phyloP scores from a whole-genome alignment of 2,797 vertebrate genomes.

The Sebastes taczanowskii region DNA sequence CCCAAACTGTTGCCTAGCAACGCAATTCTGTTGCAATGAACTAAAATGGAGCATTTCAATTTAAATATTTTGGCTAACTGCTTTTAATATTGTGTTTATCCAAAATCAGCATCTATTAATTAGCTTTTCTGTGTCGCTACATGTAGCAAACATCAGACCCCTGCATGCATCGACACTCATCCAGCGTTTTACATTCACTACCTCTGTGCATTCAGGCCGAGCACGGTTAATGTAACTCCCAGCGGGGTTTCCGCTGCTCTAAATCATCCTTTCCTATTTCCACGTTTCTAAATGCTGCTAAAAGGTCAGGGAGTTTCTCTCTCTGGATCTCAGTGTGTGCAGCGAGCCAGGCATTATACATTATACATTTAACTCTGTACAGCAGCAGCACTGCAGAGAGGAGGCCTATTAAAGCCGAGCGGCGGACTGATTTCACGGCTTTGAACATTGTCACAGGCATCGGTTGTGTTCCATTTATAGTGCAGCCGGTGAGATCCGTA shows the following conservation, averaged over 20 bases:
- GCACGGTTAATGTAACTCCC: conserved; percentile 24
- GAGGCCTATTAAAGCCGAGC: conserved; percentile 35
- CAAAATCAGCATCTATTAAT: background rate
- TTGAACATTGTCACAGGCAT: conserved; percentile 33
- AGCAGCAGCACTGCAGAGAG: conserved; percentile 1
- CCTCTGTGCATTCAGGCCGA: background rate
- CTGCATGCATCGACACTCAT: background rate
- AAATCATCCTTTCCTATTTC: conserved; percentile 46
- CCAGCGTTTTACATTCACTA: background rate
- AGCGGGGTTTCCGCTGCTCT: conserved; percentile 33
- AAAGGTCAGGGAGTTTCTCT: conserved; percentile 59
- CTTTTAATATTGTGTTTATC: background rate
- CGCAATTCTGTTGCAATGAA: too few relatives aligned
- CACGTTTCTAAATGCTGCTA: conserved; percentile 46
- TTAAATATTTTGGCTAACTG: background rate
- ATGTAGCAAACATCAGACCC: background rate
- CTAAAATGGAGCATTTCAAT: too few relatives aligned
- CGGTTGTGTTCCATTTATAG: conserved; percentile 34
- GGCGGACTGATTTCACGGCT: conserved; percentile 19
- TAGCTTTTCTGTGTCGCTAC: background rate
- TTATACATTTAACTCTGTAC: conserved; percentile 39
- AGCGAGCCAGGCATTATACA: conserved; percentile 36
- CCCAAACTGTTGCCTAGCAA: too few relatives aligned
- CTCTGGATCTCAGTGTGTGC: conserved; percentile 8
- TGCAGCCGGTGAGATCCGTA: conserved; percentile 28